Base-by-base conservation (phyloP, 2,113 vertebrate species). In the Penelope pileata region DNA sequence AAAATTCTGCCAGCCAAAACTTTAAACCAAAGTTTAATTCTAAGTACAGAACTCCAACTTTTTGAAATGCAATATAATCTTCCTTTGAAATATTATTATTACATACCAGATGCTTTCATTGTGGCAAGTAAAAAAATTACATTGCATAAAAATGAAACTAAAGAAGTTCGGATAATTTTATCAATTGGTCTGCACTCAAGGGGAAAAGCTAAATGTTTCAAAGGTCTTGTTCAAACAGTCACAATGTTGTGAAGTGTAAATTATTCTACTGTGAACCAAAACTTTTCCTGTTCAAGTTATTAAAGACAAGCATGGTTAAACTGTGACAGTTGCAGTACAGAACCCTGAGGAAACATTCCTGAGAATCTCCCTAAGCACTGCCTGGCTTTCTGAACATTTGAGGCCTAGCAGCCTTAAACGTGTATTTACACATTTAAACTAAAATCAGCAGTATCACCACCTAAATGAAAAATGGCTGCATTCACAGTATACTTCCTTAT, bases 21-120 rank as follows among this genome's bases (percentile, higher is more conserved):
- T 78, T 89, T 19, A 81, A 90, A 63, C 9, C 30, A 36, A 74
- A 90, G 45, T 16, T 74, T 80, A 90, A 90, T 77, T 69, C 17
- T 22, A 89, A 51, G 38, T 34, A 67, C 8, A 90, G 75, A 38
- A 15, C 22, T 27, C 7, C 27, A 86, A 10, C 60, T 81, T 90
- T 77, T 48, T 83, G 79, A 94, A 93, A 91, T 14, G 50, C 10
- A 88, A 64, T 40, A 58, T 19, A 93, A 87, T 87, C 12, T 64
- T 73, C 79, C 64, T 62, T 85, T 91, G 74, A 94, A 91, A 94
- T 79, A 67, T 72, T 92, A 70, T 89, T 91, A 91, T 75, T 54
- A 69, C 78, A 38, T 58, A 73, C 40, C 54, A 93, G 51, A 62
- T 42, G 74, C 4, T 51, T 91, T 95, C 66, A 4, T 76, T 21